Percentiles rank a stretch among this genome's conserved stretches.
These are phyloP conservation scores for Drosophila multiciliata DNA, from an alignment of 2,888 invertebrate genomes.

Conservation along the genomic window DNA sequence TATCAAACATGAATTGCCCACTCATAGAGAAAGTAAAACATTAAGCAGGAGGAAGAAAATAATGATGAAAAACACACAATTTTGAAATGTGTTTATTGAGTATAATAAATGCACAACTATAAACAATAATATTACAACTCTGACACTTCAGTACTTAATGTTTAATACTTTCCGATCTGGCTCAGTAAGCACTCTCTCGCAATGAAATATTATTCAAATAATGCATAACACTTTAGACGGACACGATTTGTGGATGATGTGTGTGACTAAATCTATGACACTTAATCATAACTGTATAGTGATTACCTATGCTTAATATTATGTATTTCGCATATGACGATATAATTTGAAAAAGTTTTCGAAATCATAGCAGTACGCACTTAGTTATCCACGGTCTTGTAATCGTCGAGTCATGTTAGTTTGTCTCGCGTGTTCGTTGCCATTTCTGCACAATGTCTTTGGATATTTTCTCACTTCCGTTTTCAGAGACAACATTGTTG, in stretches of 20 bases:
- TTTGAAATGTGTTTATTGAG: not conserved
- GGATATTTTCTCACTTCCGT: constrained; percentile 58
- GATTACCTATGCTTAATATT: not conserved
- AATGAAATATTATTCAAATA: not conserved
- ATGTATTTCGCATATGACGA: not conserved
- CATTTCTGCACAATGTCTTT: constrained; percentile 29
- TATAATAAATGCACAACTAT: not conserved
- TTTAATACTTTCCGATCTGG: not conserved
- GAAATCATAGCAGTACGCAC: constrained; percentile 32
- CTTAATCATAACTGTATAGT: not conserved
- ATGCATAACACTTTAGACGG: not conserved
- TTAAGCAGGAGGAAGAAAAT: not conserved
- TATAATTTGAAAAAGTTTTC: constrained; percentile 10
- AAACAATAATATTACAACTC: not conserved
- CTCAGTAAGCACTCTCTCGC: not conserved
- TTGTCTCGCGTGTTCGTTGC: constrained; percentile 60
- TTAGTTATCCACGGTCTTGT: constrained; percentile 28
- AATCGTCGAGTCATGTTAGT: constrained; percentile 25
- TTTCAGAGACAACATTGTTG: constrained; percentile 53
- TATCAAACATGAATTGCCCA: no score
- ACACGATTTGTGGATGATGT: not conserved
- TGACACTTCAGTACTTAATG: not conserved
- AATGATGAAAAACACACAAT: not conserved
- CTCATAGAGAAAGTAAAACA: not conserved
- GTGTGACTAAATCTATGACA: not conserved